These are phyloP conservation scores for Akabosia matsudoensis DNA, from an alignment of 1,140 invertebrate genomes.

Conservation along the genomic window DNA sequence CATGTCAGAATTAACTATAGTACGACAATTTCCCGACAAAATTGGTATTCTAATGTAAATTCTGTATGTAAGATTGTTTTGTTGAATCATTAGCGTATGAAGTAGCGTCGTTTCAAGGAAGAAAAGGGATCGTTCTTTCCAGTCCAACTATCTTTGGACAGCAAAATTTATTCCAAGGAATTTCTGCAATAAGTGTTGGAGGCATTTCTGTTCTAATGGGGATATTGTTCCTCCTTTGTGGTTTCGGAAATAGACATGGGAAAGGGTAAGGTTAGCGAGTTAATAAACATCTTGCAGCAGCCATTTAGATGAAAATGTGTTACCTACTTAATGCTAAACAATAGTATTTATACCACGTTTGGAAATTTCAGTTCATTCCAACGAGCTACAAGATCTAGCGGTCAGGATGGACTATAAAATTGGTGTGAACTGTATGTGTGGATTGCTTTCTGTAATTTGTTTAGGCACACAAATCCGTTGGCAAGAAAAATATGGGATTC, in stretches of 20 bases:
- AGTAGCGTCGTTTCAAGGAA: constrained; percentile 89
- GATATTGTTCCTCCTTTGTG: constrained; percentile 72
- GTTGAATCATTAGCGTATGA: constrained; percentile 72
- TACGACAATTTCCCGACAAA: constrained; percentile 46
- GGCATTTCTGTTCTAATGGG: constrained; percentile 86
- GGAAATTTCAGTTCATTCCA: too few relatives aligned
- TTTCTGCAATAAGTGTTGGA: constrained; percentile 94
- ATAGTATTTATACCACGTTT: too few relatives aligned
- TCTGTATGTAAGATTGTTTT: neutral
- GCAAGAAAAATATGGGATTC: neutral
- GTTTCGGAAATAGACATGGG: neutral
- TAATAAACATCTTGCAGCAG: too few relatives aligned
- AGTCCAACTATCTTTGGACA: constrained; percentile 95
- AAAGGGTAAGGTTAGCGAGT: constrained; percentile 11
- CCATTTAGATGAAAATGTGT: too few relatives aligned
- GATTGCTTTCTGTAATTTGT: neutral
- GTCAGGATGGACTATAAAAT: too few relatives aligned
- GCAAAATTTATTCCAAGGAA: constrained; percentile 96
- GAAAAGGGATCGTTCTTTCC: constrained; percentile 91
- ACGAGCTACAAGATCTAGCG: too few relatives aligned
- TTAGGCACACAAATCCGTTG: neutral
- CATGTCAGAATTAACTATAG: constrained; percentile 70
- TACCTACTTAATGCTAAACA: too few relatives aligned
- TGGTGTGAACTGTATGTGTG: too few relatives aligned
- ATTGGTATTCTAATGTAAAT: neutral